Percentiles rank a stretch among this genome's conserved stretches.
These are phyloP conservation scores for Cydia pomonella DNA, from an alignment of 1,140 invertebrate genomes.

Conservation along the genomic window DNA sequence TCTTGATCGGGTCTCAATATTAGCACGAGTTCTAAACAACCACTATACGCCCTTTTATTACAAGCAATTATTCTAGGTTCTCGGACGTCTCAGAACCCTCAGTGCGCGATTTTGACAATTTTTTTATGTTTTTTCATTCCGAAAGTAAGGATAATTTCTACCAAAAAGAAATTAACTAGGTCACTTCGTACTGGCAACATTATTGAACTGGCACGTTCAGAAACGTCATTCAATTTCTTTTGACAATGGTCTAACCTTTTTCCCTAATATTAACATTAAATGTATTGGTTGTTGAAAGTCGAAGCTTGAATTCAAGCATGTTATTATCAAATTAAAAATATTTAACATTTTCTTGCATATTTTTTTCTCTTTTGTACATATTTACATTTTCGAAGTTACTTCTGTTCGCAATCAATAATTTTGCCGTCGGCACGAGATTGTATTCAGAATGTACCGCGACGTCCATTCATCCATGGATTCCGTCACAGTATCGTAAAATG, in stretches of 20 bases:
- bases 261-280: background rate
- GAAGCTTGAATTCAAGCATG: background rate
- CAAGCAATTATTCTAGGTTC: no score
- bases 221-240: background rate
- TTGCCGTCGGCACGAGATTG: background rate
- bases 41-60: no score
- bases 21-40: no score
- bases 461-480: slow-evolving; percentile 44
- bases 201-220: slow-evolving; percentile 19
- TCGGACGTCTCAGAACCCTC: background rate
- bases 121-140: no score
- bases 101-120: background rate
- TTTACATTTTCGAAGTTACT: background rate
- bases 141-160: background rate
- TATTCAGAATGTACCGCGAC: slow-evolving; percentile 46
- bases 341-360: background rate
- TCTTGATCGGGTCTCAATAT: no score
- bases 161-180: slow-evolving; percentile 19
- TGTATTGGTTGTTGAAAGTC: background rate
- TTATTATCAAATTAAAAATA: background rate
- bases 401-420: slow-evolving; percentile 3
- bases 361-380: background rate
- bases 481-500: slow-evolving; percentile 53
- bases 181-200: slow-evolving; percentile 21
- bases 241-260: background rate